Evolutionary conservation across 2,888 invertebrate genomes (phyloP).

Genomic region (Pristionchus entomophagus): DNA sequence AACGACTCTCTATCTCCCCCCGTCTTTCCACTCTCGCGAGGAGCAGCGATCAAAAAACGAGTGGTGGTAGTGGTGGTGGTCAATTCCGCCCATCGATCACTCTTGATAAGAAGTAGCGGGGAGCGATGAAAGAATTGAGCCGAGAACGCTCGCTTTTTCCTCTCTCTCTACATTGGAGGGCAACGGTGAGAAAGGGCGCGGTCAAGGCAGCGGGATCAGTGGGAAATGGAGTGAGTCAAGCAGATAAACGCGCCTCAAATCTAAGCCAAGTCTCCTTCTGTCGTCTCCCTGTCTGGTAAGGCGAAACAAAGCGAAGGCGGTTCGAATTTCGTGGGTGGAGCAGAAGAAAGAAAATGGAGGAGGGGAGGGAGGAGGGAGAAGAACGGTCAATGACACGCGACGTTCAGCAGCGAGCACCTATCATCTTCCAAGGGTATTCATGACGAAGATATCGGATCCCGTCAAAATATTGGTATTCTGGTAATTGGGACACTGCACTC

Average conservation of each 20-base stretch:
- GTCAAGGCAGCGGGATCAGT: too few relatives aligned
- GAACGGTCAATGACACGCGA: not conserved
- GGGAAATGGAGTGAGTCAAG: too few relatives aligned
- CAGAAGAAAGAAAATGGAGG: not conserved
- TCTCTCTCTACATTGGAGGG: too few relatives aligned
- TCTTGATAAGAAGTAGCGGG: slow-evolving; percentile 30
- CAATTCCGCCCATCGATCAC: slow-evolving; percentile 30
- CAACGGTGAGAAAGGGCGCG: too few relatives aligned
- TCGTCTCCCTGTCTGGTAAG: too few relatives aligned
- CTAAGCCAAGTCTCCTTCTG: too few relatives aligned
- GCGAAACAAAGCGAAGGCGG: not conserved
- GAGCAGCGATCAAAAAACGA: not conserved
- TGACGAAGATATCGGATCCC: too few relatives aligned
- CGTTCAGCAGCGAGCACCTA: too few relatives aligned
- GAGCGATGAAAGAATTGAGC: not conserved
- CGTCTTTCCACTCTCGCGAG: slow-evolving; percentile 9
- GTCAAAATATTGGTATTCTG: not conserved
- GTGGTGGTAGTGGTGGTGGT: slow-evolving; percentile 28
- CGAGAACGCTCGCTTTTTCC: not conserved
- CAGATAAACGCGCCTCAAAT: too few relatives aligned
- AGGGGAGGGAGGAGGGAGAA: not conserved
- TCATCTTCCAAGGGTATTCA: not conserved
- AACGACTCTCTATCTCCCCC: too few relatives aligned
- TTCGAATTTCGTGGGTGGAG: not conserved
- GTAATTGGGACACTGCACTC: not conserved